Evolutionary conservation across 2,888 invertebrate species (phyloP).

Genomic region (Teleiodes luculella): DNA sequence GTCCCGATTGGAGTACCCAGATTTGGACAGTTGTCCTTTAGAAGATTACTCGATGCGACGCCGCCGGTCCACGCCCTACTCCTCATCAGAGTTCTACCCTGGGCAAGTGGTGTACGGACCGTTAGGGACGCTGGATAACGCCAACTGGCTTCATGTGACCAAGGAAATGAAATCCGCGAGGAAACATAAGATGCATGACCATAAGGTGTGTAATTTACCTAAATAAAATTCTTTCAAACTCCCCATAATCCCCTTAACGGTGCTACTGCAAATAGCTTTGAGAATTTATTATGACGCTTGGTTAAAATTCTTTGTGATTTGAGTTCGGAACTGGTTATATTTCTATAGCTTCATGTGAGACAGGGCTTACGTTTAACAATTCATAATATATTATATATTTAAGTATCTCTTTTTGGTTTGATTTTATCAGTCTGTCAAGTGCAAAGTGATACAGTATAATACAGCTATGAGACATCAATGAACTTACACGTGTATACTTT

Average conservation of each 20-base stretch:
- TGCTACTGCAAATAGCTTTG: no score
- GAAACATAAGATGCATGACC: slow-evolving; percentile 78
- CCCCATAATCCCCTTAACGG: no score
- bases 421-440: no score
- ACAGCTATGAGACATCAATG: no score
- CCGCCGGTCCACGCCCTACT: slow-evolving; percentile 72
- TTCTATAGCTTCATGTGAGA: no score
- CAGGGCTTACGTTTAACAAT: no score
- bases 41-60: slow-evolving; percentile 85
- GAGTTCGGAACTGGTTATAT: background rate
- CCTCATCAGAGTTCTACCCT: slow-evolving; percentile 70
- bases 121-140: slow-evolving; percentile 85
- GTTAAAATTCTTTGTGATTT: no score
- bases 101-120: slow-evolving; percentile 84
- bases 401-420: no score
- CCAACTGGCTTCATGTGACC: slow-evolving; percentile 88
- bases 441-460: no score
- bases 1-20: slow-evolving; percentile 81
- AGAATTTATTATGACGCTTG: background rate
- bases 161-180: slow-evolving; percentile 84
- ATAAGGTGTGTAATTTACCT: slow-evolving; percentile 61
- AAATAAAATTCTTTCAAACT: no score
- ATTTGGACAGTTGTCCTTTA: slow-evolving; percentile 83
- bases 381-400: no score
- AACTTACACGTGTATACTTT: no score